A percentile compares a stretch with the other conserved stretches of the same genome.
These are phyloP conservation scores for Artemia franciscana DNA, from an alignment of 1,140 invertebrate genomes.

Conservation along the genomic window DNA sequence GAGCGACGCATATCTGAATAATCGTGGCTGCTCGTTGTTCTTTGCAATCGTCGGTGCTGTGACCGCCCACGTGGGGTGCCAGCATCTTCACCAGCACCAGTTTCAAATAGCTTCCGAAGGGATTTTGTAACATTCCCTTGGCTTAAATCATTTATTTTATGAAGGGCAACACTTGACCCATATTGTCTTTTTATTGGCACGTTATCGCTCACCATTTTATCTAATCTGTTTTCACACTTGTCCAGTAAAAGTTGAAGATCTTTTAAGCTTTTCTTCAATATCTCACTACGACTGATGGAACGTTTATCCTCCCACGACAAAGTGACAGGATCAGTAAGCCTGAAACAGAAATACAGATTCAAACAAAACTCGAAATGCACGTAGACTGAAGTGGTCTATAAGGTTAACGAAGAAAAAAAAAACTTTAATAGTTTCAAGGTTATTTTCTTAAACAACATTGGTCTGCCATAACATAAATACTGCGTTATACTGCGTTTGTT, in stretches of 20 bases:
- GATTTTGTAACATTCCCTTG: neutral
- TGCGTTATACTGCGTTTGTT: no score
- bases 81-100: neutral
- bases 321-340: no score
- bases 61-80: neutral
- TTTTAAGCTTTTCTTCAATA: neutral
- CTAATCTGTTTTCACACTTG: neutral
- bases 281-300: neutral
- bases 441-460: no score
- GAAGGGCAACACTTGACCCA: neutral
- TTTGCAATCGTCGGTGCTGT: neutral
- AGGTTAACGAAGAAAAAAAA: no score
- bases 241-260: neutral
- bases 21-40: neutral
- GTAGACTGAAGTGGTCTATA: no score
- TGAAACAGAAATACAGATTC: no score
- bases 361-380: no score
- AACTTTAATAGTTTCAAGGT: no score
- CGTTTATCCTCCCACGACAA: neutral
- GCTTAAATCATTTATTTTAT: neutral
- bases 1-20: neutral
- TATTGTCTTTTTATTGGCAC: neutral
- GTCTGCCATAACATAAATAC: no score
- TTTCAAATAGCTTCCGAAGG: neutral
- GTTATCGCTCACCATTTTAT: neutral